Evolutionary conservation across 2,797 vertebrate genomes (phyloP).

Genomic region (Xenentodon cancila): DNA sequence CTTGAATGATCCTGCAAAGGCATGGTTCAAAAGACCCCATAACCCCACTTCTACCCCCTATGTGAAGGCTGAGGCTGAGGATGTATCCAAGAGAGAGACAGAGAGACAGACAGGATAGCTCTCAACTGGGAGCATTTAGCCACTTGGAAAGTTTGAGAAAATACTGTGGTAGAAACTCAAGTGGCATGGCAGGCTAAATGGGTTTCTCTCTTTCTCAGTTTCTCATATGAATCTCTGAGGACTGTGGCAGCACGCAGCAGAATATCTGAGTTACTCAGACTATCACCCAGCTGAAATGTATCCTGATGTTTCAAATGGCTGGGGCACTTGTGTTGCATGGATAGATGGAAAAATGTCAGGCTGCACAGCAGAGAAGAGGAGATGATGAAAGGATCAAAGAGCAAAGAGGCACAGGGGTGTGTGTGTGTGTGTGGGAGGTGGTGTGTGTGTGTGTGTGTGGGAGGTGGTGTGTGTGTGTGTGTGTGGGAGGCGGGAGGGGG

Average conservation of each 20-base stretch:
- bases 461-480: slow-evolving; percentile 27
- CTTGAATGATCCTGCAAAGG: slow-evolving; percentile 46
- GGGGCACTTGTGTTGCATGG: slow-evolving; percentile 62
- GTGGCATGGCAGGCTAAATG: slow-evolving; percentile 63
- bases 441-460: background rate
- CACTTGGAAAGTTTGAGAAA: slow-evolving; percentile 61
- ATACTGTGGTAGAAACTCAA: slow-evolving; percentile 64
- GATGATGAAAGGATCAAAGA: slow-evolving; percentile 53
- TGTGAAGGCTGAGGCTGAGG: slow-evolving; percentile 35
- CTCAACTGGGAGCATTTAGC: slow-evolving; percentile 73
- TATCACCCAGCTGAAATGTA: slow-evolving; percentile 70
- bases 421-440: slow-evolving; percentile 21
- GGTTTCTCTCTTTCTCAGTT: slow-evolving; percentile 70
- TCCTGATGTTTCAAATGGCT: slow-evolving; percentile 69
- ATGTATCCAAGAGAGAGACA: slow-evolving; percentile 37
- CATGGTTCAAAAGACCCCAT: slow-evolving; percentile 38
- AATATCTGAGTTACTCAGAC: slow-evolving; percentile 69
- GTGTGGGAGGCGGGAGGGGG: background rate
- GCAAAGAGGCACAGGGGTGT: slow-evolving; percentile 37
- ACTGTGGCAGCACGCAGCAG: slow-evolving; percentile 59
- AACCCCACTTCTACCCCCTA: slow-evolving; percentile 33
- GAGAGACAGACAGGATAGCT: slow-evolving; percentile 28
- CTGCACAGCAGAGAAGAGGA: slow-evolving; percentile 31
- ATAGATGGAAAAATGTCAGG: slow-evolving; percentile 63
- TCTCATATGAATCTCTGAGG: slow-evolving; percentile 71